These are phyloP conservation scores for Sus scrofa DNA, from an alignment of 2,113 vertebrate species.

Conservation along the genomic window T2T-Sscrofa CM000817.6:113275501-113276000, in stretches of 20 bases:
- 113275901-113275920: background rate
- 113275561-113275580: background rate
- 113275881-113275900: background rate
- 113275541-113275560: background rate
- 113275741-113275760: background rate
- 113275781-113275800: background rate
- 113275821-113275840: conserved; percentile 21
- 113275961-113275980: background rate
- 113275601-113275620: background rate
- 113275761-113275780: background rate
- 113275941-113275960: conserved; percentile 9
- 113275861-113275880: background rate
- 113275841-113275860: background rate
- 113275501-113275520: background rate
- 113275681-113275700: background rate
- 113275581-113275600: background rate
- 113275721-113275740: conserved; percentile 33
- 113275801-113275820: background rate
- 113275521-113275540: conserved; percentile 7
- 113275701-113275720: background rate
- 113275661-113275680: background rate
- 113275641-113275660: background rate
- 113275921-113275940: background rate
- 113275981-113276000: conserved; percentile 10
- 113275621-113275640: background rate